A percentile compares a stretch with the other conserved stretches of the same genome.
These are phyloP conservation scores for Piaya cayana DNA, from an alignment of 2,113 vertebrate genomes.

Conservation along the genomic window DNA sequence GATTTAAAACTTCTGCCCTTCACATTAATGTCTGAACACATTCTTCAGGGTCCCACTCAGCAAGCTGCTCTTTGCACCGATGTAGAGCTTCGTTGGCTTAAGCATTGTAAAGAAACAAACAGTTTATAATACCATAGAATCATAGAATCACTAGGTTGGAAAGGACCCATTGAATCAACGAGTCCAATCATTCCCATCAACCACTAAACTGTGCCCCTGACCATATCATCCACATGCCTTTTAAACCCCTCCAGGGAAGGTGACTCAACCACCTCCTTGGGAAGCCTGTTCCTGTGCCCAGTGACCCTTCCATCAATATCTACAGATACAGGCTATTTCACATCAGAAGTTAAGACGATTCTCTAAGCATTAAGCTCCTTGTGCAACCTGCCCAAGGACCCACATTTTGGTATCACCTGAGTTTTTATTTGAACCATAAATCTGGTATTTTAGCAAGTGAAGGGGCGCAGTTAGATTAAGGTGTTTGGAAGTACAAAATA, in stretches of 20 bases:
- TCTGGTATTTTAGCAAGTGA: neutral
- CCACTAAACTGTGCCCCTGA: too few species aligned
- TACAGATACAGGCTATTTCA: neutral
- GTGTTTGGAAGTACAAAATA: neutral
- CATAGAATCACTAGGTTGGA: too few species aligned
- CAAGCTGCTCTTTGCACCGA: neutral
- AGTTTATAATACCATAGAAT: too few species aligned
- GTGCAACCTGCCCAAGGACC: neutral
- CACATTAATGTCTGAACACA: neutral
- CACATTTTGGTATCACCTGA: neutral
- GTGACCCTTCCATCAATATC: too few species aligned
- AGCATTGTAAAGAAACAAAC: neutral
- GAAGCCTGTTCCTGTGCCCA: too few species aligned
- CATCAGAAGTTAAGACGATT: neutral
- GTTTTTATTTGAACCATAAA: neutral
- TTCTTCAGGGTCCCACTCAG: neutral
- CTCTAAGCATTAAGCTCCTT: neutral
- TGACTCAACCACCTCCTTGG: too few species aligned
- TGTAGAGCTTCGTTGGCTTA: neutral
- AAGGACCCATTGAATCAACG: too few species aligned
- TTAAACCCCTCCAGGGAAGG: too few species aligned
- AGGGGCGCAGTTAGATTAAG: neutral
- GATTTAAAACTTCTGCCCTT: constrained; percentile 10
- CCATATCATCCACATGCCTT: too few species aligned
- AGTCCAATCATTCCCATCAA: too few species aligned